Evolutionary conservation across 2,113 vertebrate genomes (phyloP), one percentile per base, ranked within the genome.

Genomic region (Glaucomys volans): DNA sequence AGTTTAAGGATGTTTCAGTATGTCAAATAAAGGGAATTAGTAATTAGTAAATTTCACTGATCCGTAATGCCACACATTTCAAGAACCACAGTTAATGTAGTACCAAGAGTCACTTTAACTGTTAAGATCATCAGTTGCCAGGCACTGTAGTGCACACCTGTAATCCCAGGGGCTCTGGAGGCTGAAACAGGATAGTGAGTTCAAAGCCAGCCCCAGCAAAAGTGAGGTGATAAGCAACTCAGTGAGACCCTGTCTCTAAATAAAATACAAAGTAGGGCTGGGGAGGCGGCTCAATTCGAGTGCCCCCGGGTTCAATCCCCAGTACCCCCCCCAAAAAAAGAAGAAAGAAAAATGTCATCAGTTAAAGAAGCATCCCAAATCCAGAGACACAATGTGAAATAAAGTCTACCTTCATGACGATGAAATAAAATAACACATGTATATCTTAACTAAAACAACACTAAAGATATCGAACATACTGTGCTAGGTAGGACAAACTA

Each of bases 391-490:
- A 86, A 93, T 59, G 20, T 40, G 28, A 3, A n/a, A 40, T 81
- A 83, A 54, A 42, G 7, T 26, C 84, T 79, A 37, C 67, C 62
- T 93, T 74, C 14, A 69, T 89, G 95, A 88, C 44, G 86, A 59
- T 82, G 59, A 95, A 91, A 85, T 90, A 64, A 87, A 95, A 44
- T 81, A 92, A 91, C 85, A 85, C 42, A 84, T 47, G 42, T 83
- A 24, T 75, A 96, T 94, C 72, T 96, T 92, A 95, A 92, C 40
- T 87, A 87, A 86, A 96, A 90, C 74, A 96, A 9, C n/a, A 28
- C 82, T 90, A 87, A 94, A 87, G 44, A 28, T 18, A 82, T 42
- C 47, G 72, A 85, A 92, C 76, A 91, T 54, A 92, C 32, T 82
- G 79, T 82, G 35, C 87, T 71, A 95, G 62, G 37, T 71, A 95